These are phyloP conservation scores for Tetraneura akinire DNA, from an alignment of 1,140 invertebrate genomes.

Conservation along the genomic window DNA sequence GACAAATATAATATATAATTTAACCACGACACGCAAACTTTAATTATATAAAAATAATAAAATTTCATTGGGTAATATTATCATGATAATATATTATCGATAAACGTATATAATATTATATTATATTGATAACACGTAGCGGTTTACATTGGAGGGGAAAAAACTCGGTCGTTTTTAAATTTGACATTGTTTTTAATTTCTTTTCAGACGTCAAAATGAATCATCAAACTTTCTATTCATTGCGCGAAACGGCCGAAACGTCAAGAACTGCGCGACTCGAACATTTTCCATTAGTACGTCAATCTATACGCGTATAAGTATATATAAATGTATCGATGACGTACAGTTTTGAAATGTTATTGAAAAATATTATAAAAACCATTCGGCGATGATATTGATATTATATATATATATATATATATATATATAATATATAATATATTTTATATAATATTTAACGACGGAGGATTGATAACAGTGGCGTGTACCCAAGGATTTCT, in stretches of 20 bases:
- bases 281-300: conserved; percentile 30
- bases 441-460: too few species aligned
- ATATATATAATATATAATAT: too few species aligned
- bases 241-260: too few species aligned
- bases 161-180: conserved; percentile 5
- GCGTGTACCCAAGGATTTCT: too few species aligned
- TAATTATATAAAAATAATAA: conserved; percentile 6
- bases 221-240: conserved; percentile 17
- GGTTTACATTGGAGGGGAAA: background rate
- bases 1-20: conserved; percentile 14
- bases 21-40: background rate
- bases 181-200: conserved; percentile 19
- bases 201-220: conserved; percentile 25
- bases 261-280: background rate
- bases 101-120: background rate
- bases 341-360: conserved; percentile 1
- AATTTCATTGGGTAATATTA: background rate
- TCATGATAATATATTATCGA: conserved; percentile 1
- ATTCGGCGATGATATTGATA: too few species aligned
- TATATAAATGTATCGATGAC: background rate
- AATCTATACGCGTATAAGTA: background rate
- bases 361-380: background rate
- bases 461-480: too few species aligned
- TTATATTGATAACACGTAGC: background rate
- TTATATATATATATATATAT: too few species aligned